Base-by-base conservation (phyloP, 1,140 invertebrate genomes). In the Charaxes varanes region DNA sequence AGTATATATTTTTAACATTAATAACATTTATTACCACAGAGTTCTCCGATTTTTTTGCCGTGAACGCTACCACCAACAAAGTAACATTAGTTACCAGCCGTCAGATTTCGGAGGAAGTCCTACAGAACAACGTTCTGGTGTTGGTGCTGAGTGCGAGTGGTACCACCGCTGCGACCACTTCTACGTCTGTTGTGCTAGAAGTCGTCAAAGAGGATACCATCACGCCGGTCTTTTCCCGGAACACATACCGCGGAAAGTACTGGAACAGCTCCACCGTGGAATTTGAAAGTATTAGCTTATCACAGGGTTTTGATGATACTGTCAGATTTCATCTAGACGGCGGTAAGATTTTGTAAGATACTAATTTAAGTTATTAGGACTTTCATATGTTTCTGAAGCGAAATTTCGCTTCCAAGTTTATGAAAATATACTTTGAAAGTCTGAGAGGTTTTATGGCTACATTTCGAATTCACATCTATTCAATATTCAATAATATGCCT, bases 221-320 rank as follows among this genome's bases (percentile, higher is more conserved):
- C 3, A 73, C 66, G 11, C 72, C 72, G 12, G 41, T 67, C n/a
- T 73, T 77, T 47, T 61, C 33, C 33, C 32, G 62, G 41, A 47
- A 58, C 32, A 63, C 69, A 37, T 77, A 73, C 36, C 14, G 49
- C 6, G 62, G 50, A 10, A 43, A 19, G 6, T 73, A 63, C 27
- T 32, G 21, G 7, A 43, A 49, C 8, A 24, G 26, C 7, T 40
- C 33, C 2, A 31, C 21, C 17, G 24, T 68, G 6, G 26, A 52
- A 27, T 37, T 70, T 11, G 54, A 62, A 33, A 41, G 46, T 17
- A 70, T 76, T 4, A 41, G 15, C 28, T 48, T 76, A 30, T 32
- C 22, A 34, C 71, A 76, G 53, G 68, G 71, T 5, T 72, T 44
- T 18, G 62, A 71, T 32, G 37, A 44, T 16, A 38, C 30, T 11